Base-by-base conservation (phyloP, 2,888 invertebrate species). In the Hypena proboscidalis region DNA sequence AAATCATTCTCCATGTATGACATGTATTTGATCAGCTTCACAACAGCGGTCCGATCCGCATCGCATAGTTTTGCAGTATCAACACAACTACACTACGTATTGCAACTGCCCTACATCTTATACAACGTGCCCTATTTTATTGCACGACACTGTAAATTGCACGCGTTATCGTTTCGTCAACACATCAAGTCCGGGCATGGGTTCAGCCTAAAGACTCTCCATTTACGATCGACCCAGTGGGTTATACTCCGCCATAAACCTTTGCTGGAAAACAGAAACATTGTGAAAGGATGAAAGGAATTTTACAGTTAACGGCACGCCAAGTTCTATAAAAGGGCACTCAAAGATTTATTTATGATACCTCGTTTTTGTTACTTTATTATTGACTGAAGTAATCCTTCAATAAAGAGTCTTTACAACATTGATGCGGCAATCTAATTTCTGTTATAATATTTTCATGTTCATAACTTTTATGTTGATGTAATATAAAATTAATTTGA, bases 301-400 rank as follows among this genome's bases (percentile, higher is more conserved):
- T 78, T 83, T 82, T 74, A 78, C 71, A 71, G 61, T 81, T 82
- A 81, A 83, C 70, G 77, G 76, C 45, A 49, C 57, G 46, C 66
- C 58, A 65, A 66, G 58, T 72, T 77, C 77, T 75, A 80, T 82
- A 73, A 81, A 74, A 75, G 61, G 58, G 66, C 67, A 69, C 63
- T 74, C 49, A 45, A 51, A 58, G 38, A 59, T 63, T 73, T 52
- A n/a, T 62, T 64, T 57, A 54, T 37, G 48, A 19, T 38, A 37
- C 34, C 23, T 34, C 36, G 44, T 72, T 70, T 71, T 77, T 74
- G 73, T 70, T 53, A 67, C 67, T 59, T 63, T 70, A 69, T 71
- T 65, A 65, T 65, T 58, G 54, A 65, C 68, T 74, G 66, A 7
- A 46, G 38, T 51, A 26, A 43, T 31, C 29, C 8, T 20, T 25